Conservation (phyloP, 2,888 invertebrate genomes). For the Phania funesta region DNA sequence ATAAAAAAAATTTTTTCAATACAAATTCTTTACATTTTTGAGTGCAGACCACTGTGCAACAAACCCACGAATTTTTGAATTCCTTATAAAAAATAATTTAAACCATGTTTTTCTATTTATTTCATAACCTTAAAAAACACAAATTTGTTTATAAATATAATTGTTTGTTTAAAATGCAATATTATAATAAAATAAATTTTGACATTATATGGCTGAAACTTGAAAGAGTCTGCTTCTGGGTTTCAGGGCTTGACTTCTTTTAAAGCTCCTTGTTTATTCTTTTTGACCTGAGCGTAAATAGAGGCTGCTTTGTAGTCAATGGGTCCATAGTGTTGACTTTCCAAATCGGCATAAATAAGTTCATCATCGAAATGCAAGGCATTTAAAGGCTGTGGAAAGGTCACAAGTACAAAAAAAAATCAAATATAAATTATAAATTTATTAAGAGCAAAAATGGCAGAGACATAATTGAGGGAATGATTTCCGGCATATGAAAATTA, state of each 20-base stretch:
- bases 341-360: constrained; percentile 94
- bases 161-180: constrained; percentile 34
- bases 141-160: neutral
- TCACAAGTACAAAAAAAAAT: neutral
- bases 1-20: too few species aligned
- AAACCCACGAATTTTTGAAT: too few species aligned
- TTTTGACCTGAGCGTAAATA: constrained; percentile 88
- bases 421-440: too few species aligned
- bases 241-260: constrained; percentile 73
- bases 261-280: constrained; percentile 80
- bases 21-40: too few species aligned
- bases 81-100: neutral
- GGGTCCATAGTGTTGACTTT: constrained; percentile 93
- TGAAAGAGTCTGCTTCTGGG: neutral
- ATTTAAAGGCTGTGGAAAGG: constrained; percentile 92
- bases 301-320: constrained; percentile 95
- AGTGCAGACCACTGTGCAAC: too few species aligned
- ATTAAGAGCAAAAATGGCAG: too few species aligned
- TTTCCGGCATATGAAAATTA: too few species aligned
- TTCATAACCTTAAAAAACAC: neutral
- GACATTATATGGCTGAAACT: neutral
- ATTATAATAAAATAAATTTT: neutral
- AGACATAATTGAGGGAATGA: too few species aligned
- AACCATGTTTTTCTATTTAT: too few species aligned
- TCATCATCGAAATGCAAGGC: constrained; percentile 84